Conservation (phyloP, 1,140 invertebrate genomes). For the Lepidurus packardi region DNA sequence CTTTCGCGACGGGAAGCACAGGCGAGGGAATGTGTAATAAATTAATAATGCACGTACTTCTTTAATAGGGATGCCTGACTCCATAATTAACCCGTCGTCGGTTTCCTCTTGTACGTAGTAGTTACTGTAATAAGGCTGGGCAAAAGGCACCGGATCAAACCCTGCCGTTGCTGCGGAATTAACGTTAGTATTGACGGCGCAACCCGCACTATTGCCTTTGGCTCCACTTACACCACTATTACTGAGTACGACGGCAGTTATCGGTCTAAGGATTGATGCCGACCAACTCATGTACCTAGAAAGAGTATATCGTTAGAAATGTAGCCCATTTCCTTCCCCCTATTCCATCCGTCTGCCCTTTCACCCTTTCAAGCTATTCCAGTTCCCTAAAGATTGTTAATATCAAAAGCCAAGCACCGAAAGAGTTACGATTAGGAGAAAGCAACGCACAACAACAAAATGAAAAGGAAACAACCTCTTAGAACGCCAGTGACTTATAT, state of each 20-base stretch:
- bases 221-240: not conserved
- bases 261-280: slow-evolving; percentile 58
- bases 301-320: slow-evolving; percentile 32
- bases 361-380: not conserved
- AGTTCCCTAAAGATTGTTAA: not conserved
- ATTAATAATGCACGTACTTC: slow-evolving; percentile 53
- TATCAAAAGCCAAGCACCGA: not conserved
- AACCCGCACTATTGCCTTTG: slow-evolving; percentile 1
- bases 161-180: slow-evolving; percentile 42
- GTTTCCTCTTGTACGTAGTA: slow-evolving; percentile 77
- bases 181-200: not conserved
- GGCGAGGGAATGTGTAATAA: not conserved
- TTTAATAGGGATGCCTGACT: slow-evolving; percentile 68
- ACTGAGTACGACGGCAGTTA: slow-evolving; percentile 27
- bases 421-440: not conserved
- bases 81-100: slow-evolving; percentile 79
- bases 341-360: not conserved
- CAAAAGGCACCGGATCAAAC: slow-evolving; percentile 57
- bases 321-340: not conserved
- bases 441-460: not conserved
- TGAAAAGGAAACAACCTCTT: not conserved
- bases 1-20: not conserved
- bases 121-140: slow-evolving; percentile 68
- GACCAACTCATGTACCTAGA: slow-evolving; percentile 71
- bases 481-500: too few species aligned